Base-by-base conservation (phyloP, 2,888 invertebrate species). In the Aphidius colemani region DNA sequence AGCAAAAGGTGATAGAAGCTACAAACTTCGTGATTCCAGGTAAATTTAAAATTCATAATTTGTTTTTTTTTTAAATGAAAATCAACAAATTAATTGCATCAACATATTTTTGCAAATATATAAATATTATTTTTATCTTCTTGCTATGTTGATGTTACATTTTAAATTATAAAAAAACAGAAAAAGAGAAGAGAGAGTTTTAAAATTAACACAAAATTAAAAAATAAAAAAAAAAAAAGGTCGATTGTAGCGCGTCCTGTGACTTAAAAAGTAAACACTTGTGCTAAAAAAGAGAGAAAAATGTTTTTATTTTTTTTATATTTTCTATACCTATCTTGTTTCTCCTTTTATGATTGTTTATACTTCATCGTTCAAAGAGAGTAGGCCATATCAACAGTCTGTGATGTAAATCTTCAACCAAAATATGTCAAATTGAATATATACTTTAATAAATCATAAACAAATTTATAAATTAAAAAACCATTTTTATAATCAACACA, bases 21-120 rank as follows among this genome's bases (percentile, higher is more conserved):
- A 90, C 82, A 90, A 90, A 79, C 86, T 90, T 69, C 87, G 90
- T 75, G 90, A 91, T 79, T 90, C 90, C 74, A 90, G 90, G 90
- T 90, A 83, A 69, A 59, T 50, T 61, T 58, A 13, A 63, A 60
- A 39, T 51, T 18, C 13, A 18, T n/a, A 53, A n/a, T n/a, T n/a
- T 30, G 0, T 5, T 30, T 30, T 30, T 4, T 30, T 30, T 30
- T 30, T 30, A 30, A 30, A 30, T 30, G 5, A 30, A 30, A 30
- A 30, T 18, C 3, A 30, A 30, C 5, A 30, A 30, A n/a, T n/a
- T n/a, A 48, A 41, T 30, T 46, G 41, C 10, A 40, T 49, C 48
- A 48, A 46, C 8, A 10, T n/a, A 53, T 53, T 41, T 41, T 41
- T 41, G 41, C 56, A 45, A 46, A 61, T 61, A 41, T 60, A 56